Base-by-base conservation (phyloP, 2,113 vertebrate genomes). In the Trogon surrucura region DNA sequence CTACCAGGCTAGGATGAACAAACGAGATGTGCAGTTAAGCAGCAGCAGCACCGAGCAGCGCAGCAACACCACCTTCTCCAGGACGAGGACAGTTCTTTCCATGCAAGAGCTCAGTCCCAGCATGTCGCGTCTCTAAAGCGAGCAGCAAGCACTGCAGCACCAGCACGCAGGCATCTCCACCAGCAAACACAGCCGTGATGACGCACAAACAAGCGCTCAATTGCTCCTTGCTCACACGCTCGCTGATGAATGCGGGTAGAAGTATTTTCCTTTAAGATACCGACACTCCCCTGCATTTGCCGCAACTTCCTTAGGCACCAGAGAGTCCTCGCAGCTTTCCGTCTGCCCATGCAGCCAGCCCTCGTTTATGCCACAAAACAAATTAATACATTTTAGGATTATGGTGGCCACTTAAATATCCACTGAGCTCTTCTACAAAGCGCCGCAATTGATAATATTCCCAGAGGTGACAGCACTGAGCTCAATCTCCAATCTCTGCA, bases 31-130 rank as follows among this genome's bases (percentile, higher is more conserved):
- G 88, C 60, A 54, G 89, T 30, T 18, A 69, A 82, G 74, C 85
- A 69, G 79, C 94, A 89, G 77, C 2, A 6, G 61, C 81, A 73
- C 54, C 2, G 9, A 91, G 87, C 91, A 93, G 67, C 7, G 1
- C 8, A 88, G 71, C 91, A 86, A 19, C 72, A 91, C 65, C 58
- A 53, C 73, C 86, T 86, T 57, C 85, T 84, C 19, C 91, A 79
- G 70, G 21, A 64, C 88, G 75, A 75, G 41, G 56, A 34, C 26
- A 81, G 64, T 11, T 47, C 80, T 5, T 30, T 51, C 60, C 94
- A 95, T 93, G 90, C 95, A 92, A 53, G 56, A 75, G 47, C 70
- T 54, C 77, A 81, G 85, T 10, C 69, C 45, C 85, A 88, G 69
- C 88, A 64, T 3, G 0, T 8, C 41, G 5, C 45, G 3, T 6